Evolutionary conservation across 2,113 vertebrate genomes (phyloP).

Genomic region (Sardina pilchardus): DNA sequence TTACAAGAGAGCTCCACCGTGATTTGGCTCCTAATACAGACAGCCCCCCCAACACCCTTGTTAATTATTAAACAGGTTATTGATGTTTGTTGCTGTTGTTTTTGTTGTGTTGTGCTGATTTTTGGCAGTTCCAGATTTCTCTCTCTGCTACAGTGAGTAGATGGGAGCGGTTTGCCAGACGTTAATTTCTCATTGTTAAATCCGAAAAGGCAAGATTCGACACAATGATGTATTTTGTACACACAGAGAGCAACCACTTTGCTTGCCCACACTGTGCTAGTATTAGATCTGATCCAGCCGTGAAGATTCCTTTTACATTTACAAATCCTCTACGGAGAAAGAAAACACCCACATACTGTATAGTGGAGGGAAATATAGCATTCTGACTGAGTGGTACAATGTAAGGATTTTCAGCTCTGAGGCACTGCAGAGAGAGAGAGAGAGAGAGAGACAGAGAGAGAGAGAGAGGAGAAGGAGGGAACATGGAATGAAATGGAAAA

Average conservation of each 20-base stretch:
- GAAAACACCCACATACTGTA: not conserved
- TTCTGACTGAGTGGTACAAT: not conserved
- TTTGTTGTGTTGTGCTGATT: not conserved
- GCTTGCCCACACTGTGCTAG: not conserved
- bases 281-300: conserved; percentile 14
- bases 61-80: conserved; percentile 11
- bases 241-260: not conserved
- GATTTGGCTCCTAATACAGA: not conserved
- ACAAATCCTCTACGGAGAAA: not conserved
- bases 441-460: not conserved
- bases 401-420: not conserved
- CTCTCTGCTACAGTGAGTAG: not conserved
- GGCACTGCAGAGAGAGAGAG: not conserved
- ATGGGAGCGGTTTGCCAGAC: not conserved
- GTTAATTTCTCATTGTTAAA: conserved; percentile 16
- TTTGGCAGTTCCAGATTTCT: conserved; percentile 9
- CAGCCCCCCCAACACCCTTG: not conserved
- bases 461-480: not conserved
- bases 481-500: not conserved
- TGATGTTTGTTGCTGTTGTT: not conserved
- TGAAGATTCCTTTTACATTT: not conserved
- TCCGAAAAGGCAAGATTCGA: not conserved
- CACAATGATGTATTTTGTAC: not conserved
- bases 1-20: not conserved
- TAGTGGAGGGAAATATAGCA: not conserved